These are phyloP conservation scores for Orientallactaga sibirica DNA, from an alignment of 2,797 vertebrate species.

Conservation along the genomic window DNA sequence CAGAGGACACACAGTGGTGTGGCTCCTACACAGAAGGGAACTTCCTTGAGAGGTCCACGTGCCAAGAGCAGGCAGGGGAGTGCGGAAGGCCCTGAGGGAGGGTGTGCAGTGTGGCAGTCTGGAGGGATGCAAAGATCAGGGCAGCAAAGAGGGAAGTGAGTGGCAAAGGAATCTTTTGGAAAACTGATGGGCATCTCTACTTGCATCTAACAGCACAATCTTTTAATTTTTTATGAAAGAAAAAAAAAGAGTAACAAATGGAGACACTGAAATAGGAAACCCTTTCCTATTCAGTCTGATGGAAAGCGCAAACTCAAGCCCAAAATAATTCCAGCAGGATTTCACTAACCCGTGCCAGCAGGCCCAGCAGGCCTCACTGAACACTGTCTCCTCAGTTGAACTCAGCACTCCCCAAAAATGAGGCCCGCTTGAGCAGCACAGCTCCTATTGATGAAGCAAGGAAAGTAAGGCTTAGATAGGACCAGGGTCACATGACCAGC, in stretches of 20 bases:
- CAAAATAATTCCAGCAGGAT: neutral
- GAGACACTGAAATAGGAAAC: conserved; percentile 53
- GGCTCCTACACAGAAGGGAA: neutral
- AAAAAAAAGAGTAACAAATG: conserved; percentile 55
- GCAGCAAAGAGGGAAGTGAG: neutral
- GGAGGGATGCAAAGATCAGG: neutral
- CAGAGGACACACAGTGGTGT: neutral
- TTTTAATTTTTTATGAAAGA: conserved; percentile 74
- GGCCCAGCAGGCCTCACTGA: neutral
- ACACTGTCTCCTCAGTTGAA: neutral
- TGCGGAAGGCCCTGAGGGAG: neutral
- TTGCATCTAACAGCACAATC: conserved; percentile 52
- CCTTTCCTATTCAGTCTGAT: conserved; percentile 39
- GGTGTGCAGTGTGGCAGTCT: neutral
- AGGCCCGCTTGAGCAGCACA: fast-evolving
- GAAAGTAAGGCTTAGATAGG: neutral
- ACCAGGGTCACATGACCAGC: no score
- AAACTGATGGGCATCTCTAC: neutral
- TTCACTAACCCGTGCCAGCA: neutral
- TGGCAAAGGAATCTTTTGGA: neutral
- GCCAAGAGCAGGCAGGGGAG: no score
- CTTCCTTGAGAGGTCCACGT: fast-evolving
- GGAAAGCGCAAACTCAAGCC: conserved; percentile 25
- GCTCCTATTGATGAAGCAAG: neutral
- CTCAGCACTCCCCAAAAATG: fast-evolving